Conservation (phyloP, 30 jellyfish, hydroid and myxozoan species). For the Catostylus mosaicus region DNA sequence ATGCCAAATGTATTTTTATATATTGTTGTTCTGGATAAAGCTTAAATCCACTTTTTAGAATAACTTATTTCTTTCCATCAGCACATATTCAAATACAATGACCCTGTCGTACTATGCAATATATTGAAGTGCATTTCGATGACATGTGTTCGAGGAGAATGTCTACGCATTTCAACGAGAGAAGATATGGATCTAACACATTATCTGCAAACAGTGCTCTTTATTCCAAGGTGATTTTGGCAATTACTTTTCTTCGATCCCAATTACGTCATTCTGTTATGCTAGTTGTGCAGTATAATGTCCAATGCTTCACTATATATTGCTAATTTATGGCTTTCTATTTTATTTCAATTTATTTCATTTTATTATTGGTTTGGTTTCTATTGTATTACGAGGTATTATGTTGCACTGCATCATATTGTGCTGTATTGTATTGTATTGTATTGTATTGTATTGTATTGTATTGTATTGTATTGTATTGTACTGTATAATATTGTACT, state of each 20-base stretch:
- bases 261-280: no score
- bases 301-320: no score
- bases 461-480: no score
- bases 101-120: slow-evolving; percentile 68
- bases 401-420: not conserved
- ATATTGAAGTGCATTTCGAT: slow-evolving; percentile 74
- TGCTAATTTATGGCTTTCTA: no score
- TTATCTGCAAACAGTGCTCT: slow-evolving; percentile 73
- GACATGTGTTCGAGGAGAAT: slow-evolving; percentile 91
- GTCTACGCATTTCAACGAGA: slow-evolving; percentile 77
- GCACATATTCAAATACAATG: slow-evolving; percentile 83
- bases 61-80: no score
- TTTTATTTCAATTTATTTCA: no score
- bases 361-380: no score
- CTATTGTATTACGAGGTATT: not conserved
- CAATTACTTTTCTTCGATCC: not conserved
- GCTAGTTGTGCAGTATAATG: no score
- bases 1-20: no score
- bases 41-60: no score
- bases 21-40: no score
- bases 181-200: slow-evolving; percentile 79
- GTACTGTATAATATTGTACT: no score
- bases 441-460: not conserved
- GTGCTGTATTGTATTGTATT: not conserved
- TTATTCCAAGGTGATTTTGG: slow-evolving; percentile 83